Evolutionary conservation across 2,888 invertebrate genomes (phyloP).

Genomic region (Amphipoea lucens): DNA sequence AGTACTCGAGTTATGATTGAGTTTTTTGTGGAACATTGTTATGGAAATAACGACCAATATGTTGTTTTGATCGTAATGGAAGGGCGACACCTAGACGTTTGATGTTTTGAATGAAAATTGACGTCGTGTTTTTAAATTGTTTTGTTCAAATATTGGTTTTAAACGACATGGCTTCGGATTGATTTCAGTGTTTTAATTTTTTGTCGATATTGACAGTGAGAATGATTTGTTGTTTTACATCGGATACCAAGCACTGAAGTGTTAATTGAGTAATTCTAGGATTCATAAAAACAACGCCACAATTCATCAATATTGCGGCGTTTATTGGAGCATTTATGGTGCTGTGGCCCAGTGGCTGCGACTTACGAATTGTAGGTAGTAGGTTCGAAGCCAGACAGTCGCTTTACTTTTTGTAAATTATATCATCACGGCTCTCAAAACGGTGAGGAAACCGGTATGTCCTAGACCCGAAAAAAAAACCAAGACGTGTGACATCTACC

Average conservation of each 20-base stretch:
- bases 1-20: slow-evolving; percentile 68
- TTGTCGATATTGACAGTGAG: neutral
- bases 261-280: neutral
- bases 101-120: slow-evolving; percentile 27
- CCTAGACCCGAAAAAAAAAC: neutral
- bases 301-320: neutral
- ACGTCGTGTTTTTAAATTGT: slow-evolving; percentile 21
- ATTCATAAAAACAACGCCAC: neutral
- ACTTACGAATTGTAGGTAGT: neutral
- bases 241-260: neutral
- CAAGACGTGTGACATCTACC: neutral
- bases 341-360: neutral
- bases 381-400: neutral
- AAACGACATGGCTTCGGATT: neutral
- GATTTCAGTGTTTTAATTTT: slow-evolving; percentile 5
- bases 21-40: slow-evolving; percentile 67
- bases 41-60: slow-evolving; percentile 58
- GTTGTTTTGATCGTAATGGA: slow-evolving; percentile 57
- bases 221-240: neutral
- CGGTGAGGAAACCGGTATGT: neutral
- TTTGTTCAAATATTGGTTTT: slow-evolving; percentile 4
- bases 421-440: neutral
- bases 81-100: slow-evolving; percentile 43
- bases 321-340: neutral
- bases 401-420: neutral